Evolutionary conservation across 1,140 invertebrate species (phyloP).

Genomic region (Argopecten irradians): DNA sequence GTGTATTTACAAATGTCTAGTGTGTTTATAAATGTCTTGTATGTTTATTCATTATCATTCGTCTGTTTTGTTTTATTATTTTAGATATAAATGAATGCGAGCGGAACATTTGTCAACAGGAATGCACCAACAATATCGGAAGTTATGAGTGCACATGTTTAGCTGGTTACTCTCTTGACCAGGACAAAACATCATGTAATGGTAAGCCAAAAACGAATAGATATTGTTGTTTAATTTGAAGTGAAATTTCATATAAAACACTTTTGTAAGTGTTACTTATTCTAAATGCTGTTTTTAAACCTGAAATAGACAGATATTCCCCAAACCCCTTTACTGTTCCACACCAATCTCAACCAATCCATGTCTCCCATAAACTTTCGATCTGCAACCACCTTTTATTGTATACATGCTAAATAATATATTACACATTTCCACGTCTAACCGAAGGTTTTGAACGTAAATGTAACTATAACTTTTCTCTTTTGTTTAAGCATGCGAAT

Average conservation of each 20-base stretch:
- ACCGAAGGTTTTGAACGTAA: not conserved
- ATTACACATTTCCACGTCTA: not conserved
- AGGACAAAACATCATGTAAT: slow-evolving; percentile 38
- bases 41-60: not conserved
- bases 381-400: not conserved
- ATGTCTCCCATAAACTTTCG: not conserved
- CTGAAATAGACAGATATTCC: not conserved
- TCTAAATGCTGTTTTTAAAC: not conserved
- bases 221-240: not conserved
- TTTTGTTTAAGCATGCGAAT: slow-evolving; percentile 25
- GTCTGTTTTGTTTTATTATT: slow-evolving; percentile 25
- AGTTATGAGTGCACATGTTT: slow-evolving; percentile 45
- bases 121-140: slow-evolving; percentile 48
- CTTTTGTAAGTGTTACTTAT: not conserved
- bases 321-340: not conserved
- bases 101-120: slow-evolving; percentile 77
- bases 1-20: no score
- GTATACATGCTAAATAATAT: not conserved
- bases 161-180: slow-evolving; percentile 30
- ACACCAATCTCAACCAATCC: not conserved
- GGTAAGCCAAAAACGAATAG: no score
- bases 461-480: not conserved
- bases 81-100: slow-evolving; percentile 84
- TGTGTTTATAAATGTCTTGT: not conserved
- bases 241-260: not conserved